Evolutionary conservation across 2,113 vertebrate genomes (phyloP), one percentile per base, ranked within the genome.

Genomic region (Amblyornis subalaris): DNA sequence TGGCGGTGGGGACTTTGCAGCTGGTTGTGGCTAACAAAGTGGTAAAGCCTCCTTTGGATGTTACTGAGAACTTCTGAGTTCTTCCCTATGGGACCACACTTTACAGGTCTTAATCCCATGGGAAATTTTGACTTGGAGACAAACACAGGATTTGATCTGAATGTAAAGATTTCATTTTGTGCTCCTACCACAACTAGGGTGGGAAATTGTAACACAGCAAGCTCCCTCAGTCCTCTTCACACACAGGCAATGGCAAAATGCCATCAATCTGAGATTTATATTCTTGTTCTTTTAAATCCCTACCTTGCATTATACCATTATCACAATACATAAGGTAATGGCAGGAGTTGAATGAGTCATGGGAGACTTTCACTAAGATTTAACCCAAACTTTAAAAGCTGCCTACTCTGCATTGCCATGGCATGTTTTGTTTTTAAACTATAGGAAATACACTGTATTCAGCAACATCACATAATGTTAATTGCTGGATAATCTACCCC

Each of bases 251-350:
- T 5, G 33, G 78, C 71, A 88, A 95, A 84, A 93, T 86, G 53
- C 69, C 72, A 91, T 94, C 82, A 64, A 36, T 94, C 88, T 77
- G 71, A 74, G 82, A 90, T 93, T 95, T 93, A 93, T 93, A 28
- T 55, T 88, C 85, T 86, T 64, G 85, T 95, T 88, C 88, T 94
- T 95, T 95, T 78, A 90, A 83, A 93, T 92, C 65, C 45, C 88
- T 81, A 33, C 88, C 61, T 93, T 81, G 57, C 57, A 57, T 86
- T 83, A 74, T 78, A 80, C 91, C 55, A 11, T 95, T 93, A 91
- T 83, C 90, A 65, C 75, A 76, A 45, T 64, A 51, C 51, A 42
- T 74, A 90, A 95, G 84, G 85, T 85, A 90, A 88, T 74, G 67
- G 72, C 90, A 88, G 82, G 31, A 93, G 55, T 65, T 94, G 90